Base-by-base conservation (phyloP, 2,113 vertebrate genomes). In the Crotalus helleri region DNA sequence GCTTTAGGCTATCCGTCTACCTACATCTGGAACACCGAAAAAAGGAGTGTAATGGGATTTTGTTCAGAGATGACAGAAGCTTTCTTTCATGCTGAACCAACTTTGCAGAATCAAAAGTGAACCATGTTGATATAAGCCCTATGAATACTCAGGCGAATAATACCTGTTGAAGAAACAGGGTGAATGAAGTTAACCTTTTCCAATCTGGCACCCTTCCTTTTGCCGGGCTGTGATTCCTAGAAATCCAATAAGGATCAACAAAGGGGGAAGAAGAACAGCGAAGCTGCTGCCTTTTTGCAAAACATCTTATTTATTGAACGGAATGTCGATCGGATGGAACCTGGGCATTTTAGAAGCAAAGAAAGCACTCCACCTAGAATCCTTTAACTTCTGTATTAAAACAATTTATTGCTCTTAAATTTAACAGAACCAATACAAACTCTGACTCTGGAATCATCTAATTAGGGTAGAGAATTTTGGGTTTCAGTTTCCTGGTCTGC, bases 41-140 rank as follows among this genome's bases (percentile, higher is more conserved):
- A 97, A 97, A 98, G 55, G 91, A 98, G 98, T 99, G 99, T 99
- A 99, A 98, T 98, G 99, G 98, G 98, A 97, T 97, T 98, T 98
- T 98, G 96, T 98, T 98, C 98, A 98, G 98, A 98, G 98, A 98
- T 98, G 98, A 98, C 98, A 98, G 98, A 87, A 98, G 98, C 97
- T 98, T 98, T 98, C 97, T 97, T 98, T 89, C 88, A 89, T 96
- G 96, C 97, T 96, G 97, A 97, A 98, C 98, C 97, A 98, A 98
- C 97, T 98, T 97, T 97, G 97, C 98, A 98, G 98, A 98, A 98
- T 97, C 97, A 97, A 97, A 95, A 98, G 95, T 94, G 95, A 96
- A 94, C 93, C 59, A 55, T 95, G 97, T 96, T 96, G 92, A 53
- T 86, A 85, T 85, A 85, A 94, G 93, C 96, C 96, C 97, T 92